Evolutionary conservation across 2,797 vertebrate species (phyloP), one percentile per base, ranked within the genome.

Genomic region (Sebastes taczanowskii): DNA sequence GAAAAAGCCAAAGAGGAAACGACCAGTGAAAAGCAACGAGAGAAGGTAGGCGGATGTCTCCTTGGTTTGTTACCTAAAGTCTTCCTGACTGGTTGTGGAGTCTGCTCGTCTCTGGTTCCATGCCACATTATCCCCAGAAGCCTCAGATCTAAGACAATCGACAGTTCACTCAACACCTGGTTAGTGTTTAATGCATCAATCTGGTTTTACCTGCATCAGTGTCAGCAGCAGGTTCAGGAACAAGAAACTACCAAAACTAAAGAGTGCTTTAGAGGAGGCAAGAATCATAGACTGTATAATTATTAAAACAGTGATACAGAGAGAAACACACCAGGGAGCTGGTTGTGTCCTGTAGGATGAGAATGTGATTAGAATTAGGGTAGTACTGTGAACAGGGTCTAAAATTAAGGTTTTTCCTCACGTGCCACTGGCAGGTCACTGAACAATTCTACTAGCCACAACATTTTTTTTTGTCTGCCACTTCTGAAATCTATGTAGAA

Each of bases 21-120:
- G 58, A 90, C 78, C 83, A 90, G 71, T 74, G 78, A 16, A 85
- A 71, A 89, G 87, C 82, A 62, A 82, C 73, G 25, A 77, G 77
- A 67, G 77, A 67, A 46, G 72, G 67, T n/a, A 22, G 84, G 29
- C 11, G 71, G 77, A 42, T 23, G 90, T 80, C 76, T 89, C 89
- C 92, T 72, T 46, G 16, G 18, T 18, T 86, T 22, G 93, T 96
- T 96, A 96, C 96, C 96, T 96, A 96, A 96, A 95, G 92, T 96
- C 95, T 63, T 96, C 96, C 89, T 95, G 95, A 94, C 94, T 95
- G 80, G 95, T 92, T 71, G 95, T 96, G 77, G 96, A 96, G 89
- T 96, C 96, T 85, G 96, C 86, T 89, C 96, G 93, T 87, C 91
- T 91, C 88, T 95, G 94, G 92, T 88, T 96, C 95, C 95, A 96